Evolutionary conservation across 2,113 vertebrate genomes (phyloP).

Genomic region (Stomatorhinus ivindoensis): DNA sequence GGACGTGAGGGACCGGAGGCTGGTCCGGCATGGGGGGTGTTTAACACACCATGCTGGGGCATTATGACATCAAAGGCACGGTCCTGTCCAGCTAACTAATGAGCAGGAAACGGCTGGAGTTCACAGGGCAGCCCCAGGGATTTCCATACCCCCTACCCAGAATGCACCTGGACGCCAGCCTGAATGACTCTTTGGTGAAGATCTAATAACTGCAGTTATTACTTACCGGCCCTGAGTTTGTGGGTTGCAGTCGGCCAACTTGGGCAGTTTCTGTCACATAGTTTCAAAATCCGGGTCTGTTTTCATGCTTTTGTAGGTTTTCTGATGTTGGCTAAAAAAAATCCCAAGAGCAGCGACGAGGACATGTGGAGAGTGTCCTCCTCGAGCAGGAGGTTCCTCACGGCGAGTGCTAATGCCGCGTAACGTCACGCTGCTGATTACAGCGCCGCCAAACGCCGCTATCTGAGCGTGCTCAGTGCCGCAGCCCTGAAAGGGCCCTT

Average conservation of each 20-base stretch:
- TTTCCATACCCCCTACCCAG: neutral
- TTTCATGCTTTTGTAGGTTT: neutral
- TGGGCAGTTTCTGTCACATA: neutral
- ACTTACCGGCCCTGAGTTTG: neutral
- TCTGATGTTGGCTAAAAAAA: neutral
- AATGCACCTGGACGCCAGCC: neutral
- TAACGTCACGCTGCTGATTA: neutral
- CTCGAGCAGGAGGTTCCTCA: neutral
- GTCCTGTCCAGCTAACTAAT: neutral
- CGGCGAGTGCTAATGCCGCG: neutral
- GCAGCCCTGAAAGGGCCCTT: neutral
- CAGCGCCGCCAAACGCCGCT: neutral
- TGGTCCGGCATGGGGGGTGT: neutral
- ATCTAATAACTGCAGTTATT: neutral
- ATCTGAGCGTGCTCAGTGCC: neutral
- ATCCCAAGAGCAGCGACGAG: neutral
- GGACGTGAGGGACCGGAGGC: neutral
- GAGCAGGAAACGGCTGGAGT: neutral
- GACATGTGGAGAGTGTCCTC: neutral
- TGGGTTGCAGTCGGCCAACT: neutral
- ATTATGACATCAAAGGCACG: slow-evolving; percentile 6
- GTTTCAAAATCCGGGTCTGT: neutral
- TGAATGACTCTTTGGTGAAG: neutral
- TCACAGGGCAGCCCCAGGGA: neutral
- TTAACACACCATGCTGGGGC: neutral